Percentiles rank a stretch among this genome's conserved stretches.
Conservation (phyloP, 2,113 vertebrate species). For the Garra rufa region DNA sequence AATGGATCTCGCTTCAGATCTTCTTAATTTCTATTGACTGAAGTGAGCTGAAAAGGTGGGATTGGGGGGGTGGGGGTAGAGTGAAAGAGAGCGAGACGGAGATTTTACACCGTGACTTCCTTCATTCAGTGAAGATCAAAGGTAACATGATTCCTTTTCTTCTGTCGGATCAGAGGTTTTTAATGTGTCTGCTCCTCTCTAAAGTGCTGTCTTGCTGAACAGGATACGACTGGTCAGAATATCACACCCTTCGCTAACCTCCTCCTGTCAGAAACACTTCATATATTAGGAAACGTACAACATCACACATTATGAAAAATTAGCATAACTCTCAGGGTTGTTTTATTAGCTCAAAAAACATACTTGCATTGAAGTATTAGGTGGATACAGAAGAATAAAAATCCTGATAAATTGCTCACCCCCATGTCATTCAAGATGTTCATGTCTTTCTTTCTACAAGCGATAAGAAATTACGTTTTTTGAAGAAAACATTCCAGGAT, state of each 20-base stretch:
- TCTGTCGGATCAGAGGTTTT: constrained; percentile 33
- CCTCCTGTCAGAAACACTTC: constrained; percentile 1
- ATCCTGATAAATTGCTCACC: too few relatives aligned
- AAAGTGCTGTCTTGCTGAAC: constrained; percentile 9
- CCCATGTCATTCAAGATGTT: too few relatives aligned
- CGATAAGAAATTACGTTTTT: too few relatives aligned
- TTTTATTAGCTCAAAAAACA: neutral
- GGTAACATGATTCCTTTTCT: constrained; percentile 41
- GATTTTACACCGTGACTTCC: constrained; percentile 30
- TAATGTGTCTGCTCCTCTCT: constrained; percentile 21
- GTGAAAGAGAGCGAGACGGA: neutral
- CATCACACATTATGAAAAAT: neutral
- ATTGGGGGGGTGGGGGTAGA: neutral
- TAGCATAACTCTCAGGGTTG: neutral
- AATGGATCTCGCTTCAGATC: neutral
- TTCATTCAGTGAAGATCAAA: constrained; percentile 50
- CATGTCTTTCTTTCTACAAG: too few relatives aligned
- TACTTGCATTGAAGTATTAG: neutral
- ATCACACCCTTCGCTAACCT: constrained; percentile 12
- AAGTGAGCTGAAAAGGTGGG: constrained; percentile 9
- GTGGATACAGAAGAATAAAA: neutral
- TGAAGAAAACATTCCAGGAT: too few relatives aligned
- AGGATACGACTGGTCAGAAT: neutral
- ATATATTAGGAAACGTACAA: neutral
- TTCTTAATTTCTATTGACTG: constrained; percentile 26